phyloP scores from a whole-genome alignment of 2,797 vertebrate genomes.

The Saxicola maurus region DNA sequence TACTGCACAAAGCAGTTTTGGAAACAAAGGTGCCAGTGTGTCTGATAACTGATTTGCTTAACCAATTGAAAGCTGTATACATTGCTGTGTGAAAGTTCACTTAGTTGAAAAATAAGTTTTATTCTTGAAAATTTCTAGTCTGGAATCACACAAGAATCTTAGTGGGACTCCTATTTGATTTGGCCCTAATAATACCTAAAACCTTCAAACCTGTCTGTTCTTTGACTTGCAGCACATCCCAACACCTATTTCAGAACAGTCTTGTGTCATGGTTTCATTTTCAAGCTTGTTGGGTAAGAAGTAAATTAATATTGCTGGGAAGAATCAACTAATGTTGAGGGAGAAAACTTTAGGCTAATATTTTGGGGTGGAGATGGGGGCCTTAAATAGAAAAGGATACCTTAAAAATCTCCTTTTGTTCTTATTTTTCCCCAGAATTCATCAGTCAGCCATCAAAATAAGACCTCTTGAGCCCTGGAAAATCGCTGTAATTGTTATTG shows the following conservation, averaged over 20 bases:
- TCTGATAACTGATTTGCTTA: neutral
- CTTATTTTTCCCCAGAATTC: constrained; percentile 38
- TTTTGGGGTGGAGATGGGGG: rapidly evolving
- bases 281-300: neutral
- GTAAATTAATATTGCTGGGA: neutral
- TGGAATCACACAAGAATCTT: neutral
- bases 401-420: neutral
- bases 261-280: neutral
- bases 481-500: constrained; percentile 29
- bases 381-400: neutral
- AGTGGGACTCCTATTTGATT: neutral
- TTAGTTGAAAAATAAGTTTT: neutral
- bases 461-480: constrained; percentile 65
- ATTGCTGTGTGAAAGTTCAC: neutral
- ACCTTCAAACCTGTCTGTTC: neutral
- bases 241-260: neutral
- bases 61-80: neutral
- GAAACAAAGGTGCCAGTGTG: neutral
- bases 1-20: neutral
- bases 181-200: neutral
- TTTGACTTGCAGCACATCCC: neutral
- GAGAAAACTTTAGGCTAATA: neutral
- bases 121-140: neutral
- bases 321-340: neutral
- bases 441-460: neutral